Percentiles rank a stretch among this genome's conserved stretches.
Conservation (phyloP, 2,113 vertebrate species). For the Epinephelus cyanopodus region DNA sequence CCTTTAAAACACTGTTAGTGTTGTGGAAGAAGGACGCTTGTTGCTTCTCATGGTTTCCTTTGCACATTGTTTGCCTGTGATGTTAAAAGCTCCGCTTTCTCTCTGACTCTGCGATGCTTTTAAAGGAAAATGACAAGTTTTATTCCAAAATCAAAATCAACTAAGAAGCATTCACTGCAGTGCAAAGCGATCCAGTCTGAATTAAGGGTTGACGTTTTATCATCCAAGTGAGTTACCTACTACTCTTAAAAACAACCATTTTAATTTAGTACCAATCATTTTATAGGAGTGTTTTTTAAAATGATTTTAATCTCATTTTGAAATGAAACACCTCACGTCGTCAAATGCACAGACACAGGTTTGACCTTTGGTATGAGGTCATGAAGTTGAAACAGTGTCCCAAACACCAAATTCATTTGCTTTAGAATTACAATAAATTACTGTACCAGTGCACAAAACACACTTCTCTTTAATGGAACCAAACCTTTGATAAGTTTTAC, state of each 20-base stretch:
- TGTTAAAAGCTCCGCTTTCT: too few relatives aligned
- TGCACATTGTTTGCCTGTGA: not conserved
- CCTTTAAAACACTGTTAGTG: conserved; percentile 44
- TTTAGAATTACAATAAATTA: not conserved
- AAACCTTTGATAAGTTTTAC: not conserved
- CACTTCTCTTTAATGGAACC: not conserved
- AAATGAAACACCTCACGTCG: conserved; percentile 61
- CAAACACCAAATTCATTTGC: not conserved
- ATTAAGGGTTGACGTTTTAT: not conserved
- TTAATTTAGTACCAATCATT: conserved; percentile 1
- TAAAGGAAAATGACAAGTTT: not conserved
- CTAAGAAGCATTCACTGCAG: not conserved
- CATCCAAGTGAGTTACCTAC: not conserved
- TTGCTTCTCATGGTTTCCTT: conserved; percentile 26
- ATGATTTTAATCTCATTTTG: conserved; percentile 31
- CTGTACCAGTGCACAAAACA: not conserved
- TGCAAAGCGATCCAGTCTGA: not conserved
- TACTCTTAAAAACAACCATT: not conserved
- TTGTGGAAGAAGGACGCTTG: conserved; percentile 11
- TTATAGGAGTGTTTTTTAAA: not conserved
- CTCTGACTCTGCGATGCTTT: not conserved
- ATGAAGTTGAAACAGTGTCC: not conserved
- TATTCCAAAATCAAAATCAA: not conserved
- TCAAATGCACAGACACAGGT: conserved; percentile 12
- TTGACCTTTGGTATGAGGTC: conserved; percentile 12